Conservation (phyloP, 2,888 invertebrate species). For the Carterocephalus palaemon region DNA sequence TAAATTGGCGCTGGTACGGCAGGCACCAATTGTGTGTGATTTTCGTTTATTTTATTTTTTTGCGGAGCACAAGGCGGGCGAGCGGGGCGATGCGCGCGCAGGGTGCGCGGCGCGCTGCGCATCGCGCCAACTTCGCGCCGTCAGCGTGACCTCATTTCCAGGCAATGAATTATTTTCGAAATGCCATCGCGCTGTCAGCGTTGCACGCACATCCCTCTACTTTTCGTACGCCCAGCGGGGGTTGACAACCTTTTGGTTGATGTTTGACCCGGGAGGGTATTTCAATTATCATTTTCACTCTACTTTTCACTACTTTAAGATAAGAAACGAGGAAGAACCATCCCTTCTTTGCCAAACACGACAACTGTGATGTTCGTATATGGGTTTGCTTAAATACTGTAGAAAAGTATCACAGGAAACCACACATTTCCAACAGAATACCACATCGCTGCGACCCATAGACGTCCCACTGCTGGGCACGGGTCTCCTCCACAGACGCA, state of each 20-base stretch:
- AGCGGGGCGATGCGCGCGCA: constrained; percentile 37
- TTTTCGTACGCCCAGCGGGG: constrained; percentile 24
- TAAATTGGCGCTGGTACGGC: not conserved
- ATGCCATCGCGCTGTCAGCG: constrained; percentile 55
- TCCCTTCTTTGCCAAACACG: too few species aligned
- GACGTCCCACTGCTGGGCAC: too few species aligned
- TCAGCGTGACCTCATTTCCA: constrained; percentile 60
- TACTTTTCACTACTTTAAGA: too few species aligned
- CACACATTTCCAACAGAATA: too few species aligned
- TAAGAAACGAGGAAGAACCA: too few species aligned
- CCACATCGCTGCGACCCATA: too few species aligned
- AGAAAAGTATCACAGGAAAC: too few species aligned
- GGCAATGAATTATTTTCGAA: constrained; percentile 71
- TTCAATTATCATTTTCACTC: constrained; percentile 12
- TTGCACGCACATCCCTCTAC: constrained; percentile 42
- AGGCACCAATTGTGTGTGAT: constrained; percentile 28
- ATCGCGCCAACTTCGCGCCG: constrained; percentile 41
- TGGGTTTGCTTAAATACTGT: too few species aligned
- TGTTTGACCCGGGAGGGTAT: not conserved
- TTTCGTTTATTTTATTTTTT: constrained; percentile 32
- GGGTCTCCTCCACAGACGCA: too few species aligned
- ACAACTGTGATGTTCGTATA: too few species aligned
- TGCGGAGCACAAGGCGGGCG: constrained; percentile 31
- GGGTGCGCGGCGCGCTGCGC: constrained; percentile 24
- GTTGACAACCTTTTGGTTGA: constrained; percentile 18